Evolutionary conservation across 35 echinoderm and acorn worm species (phyloP).

Genomic region (Ptychodera flava): DNA sequence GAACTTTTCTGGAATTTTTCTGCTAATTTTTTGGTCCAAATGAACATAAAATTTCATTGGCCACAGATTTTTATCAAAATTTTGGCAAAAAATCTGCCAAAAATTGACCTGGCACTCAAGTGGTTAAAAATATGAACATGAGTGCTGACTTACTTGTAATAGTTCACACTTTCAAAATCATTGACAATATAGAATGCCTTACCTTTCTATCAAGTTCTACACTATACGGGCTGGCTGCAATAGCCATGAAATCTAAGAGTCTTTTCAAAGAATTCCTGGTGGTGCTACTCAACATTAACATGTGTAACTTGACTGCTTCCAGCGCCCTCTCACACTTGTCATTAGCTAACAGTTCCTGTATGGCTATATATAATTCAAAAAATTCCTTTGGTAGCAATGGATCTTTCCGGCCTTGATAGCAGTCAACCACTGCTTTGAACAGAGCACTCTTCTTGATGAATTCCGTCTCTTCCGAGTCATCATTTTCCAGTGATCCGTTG

Average conservation of each 20-base stretch:
- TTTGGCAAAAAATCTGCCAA: too few species aligned
- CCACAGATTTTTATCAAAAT: too few species aligned
- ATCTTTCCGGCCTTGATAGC: conserved; percentile 19
- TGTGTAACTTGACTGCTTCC: conserved; percentile 57
- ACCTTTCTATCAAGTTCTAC: conserved; percentile 71
- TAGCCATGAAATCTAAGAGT: conserved; percentile 66
- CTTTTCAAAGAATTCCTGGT: conserved; percentile 39
- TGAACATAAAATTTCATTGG: too few species aligned
- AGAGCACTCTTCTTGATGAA: conserved; percentile 60
- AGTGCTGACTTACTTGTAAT: too few species aligned
- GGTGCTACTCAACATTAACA: conserved; percentile 40
- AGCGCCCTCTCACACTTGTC: conserved; percentile 67
- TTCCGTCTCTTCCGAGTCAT: neutral
- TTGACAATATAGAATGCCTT: too few species aligned
- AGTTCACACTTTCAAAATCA: too few species aligned
- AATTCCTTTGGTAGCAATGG: conserved; percentile 51
- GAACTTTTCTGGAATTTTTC: too few species aligned
- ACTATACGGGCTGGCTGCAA: conserved; percentile 41
- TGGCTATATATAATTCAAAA: conserved; percentile 42
- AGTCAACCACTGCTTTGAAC: conserved; percentile 53
- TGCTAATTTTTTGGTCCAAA: too few species aligned
- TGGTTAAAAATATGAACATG: too few species aligned
- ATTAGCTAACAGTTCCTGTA: conserved; percentile 44
- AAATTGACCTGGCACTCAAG: too few species aligned
- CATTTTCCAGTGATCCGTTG: neutral